Base-by-base conservation (phyloP, 2,888 invertebrate genomes). In the Julus scanicus region DNA sequence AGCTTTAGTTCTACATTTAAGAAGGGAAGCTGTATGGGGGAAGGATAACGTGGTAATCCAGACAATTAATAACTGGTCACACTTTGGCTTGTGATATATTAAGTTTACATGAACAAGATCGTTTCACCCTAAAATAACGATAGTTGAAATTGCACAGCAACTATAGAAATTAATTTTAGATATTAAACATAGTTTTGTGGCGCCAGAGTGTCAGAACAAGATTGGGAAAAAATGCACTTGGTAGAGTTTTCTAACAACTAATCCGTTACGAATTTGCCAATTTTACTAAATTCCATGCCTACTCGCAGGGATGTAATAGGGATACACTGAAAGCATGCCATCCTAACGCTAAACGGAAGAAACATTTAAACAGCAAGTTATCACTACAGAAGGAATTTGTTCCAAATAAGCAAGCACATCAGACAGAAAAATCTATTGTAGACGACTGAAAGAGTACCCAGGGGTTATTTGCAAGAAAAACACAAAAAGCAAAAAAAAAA, bases 21-120 rank as follows among this genome's bases (percentile, higher is more conserved):
- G 37, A 90, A 89, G 88, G 91, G 91, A 87, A 91, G 90, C 97
- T 93, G 94, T 11, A 85, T n/a, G 17, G 49, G 44, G 40, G n/a
- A 85, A 85, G 85, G 48, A 85, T 44, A 20, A 20, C 3, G 40
- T 17, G 49, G 44, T 40, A 85, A 85, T 44, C 48, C 49, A 48
- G 17, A 85, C 44, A 85, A 85, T 48, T 85, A 49, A 44, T 85
- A 48, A 85, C 20, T 85, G 44, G 20, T 3, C 20, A 8, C 85
- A 17, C 29, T 85, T 44, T 85, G n/a, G 44, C 20, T 17, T 85
- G 44, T 80, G 15, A 80, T 13, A 80, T 80, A 37, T 80, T 37
- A 37, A 80, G 37, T 37, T 80, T 1, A 13, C 11, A 37, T 15
- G 80, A 80, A 37, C 37, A 80, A 20, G 37, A 2, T 37, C 37